Evolutionary conservation across 1,140 invertebrate genomes (phyloP).

Genomic region (Ceratina australensis): DNA sequence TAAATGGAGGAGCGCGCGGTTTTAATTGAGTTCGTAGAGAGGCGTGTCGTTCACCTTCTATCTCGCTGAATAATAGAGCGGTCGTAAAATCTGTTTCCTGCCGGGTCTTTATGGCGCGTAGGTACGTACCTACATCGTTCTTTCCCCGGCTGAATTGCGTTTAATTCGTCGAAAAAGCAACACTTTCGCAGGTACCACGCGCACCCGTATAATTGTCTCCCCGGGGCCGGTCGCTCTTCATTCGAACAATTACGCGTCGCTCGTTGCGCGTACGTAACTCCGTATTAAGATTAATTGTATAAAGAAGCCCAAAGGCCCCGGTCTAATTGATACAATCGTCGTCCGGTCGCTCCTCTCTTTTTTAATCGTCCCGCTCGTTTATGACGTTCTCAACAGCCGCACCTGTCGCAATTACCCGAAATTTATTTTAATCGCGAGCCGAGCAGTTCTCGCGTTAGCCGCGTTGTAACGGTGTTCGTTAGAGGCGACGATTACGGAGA

Average conservation of each 20-base stretch:
- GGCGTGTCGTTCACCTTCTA: constrained; percentile 34
- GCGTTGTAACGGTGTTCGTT: background rate
- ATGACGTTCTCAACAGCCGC: constrained; percentile 1
- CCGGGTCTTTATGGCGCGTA: constrained; percentile 19
- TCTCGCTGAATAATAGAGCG: constrained; percentile 39
- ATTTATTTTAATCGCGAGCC: constrained; percentile 34
- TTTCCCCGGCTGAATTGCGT: constrained; percentile 2
- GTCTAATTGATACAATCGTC: constrained; percentile 59
- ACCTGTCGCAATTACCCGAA: constrained; percentile 37
- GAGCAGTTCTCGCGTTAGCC: constrained; percentile 5
- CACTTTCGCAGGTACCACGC: constrained; percentile 28
- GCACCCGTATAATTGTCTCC: constrained; percentile 46
- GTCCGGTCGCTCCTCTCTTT: background rate
- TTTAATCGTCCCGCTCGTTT: constrained; percentile 9
- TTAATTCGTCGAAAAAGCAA: constrained; percentile 58
- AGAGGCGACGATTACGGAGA: constrained; percentile 22
- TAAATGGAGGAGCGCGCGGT: background rate
- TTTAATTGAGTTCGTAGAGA: constrained; percentile 29
- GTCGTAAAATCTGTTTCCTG: constrained; percentile 43
- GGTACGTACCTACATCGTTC: constrained; percentile 14
- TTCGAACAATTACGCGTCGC: constrained; percentile 56
- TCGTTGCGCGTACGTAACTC: constrained; percentile 38
- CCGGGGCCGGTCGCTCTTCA: constrained; percentile 33
- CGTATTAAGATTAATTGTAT: constrained; percentile 55
- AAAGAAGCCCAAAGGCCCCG: constrained; percentile 39